Conservation (phyloP, 2,797 vertebrate genomes). For the Rhinophrynus dorsalis region DNA sequence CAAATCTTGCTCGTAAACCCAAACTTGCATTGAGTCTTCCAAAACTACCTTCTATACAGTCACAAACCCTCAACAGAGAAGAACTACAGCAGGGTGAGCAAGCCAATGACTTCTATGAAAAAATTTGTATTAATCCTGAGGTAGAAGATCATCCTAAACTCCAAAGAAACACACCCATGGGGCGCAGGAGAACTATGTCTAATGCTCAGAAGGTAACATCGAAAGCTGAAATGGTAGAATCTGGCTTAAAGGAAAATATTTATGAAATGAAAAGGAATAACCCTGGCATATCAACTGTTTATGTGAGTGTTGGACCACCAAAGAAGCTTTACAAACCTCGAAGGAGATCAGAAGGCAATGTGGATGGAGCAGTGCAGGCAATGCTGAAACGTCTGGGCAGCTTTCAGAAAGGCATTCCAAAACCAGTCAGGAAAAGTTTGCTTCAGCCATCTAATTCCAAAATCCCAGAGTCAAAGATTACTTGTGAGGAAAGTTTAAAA, state of each 20-base stretch:
- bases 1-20: constrained; percentile 69
- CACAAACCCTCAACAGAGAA: constrained; percentile 53
- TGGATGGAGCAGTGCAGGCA: constrained; percentile 78
- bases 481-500: constrained; percentile 54
- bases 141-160: constrained; percentile 57
- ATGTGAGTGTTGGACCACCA: constrained; percentile 80
- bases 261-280: constrained; percentile 48
- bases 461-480: constrained; percentile 8
- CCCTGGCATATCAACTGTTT: constrained; percentile 80
- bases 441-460: constrained; percentile 21
- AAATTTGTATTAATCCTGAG: constrained; percentile 47
- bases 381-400: constrained; percentile 84
- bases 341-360: constrained; percentile 53
- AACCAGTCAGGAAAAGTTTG: constrained; percentile 71
- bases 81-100: constrained; percentile 46
- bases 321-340: constrained; percentile 59
- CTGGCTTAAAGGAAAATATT: constrained; percentile 34
- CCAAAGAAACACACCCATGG: constrained; percentile 51
- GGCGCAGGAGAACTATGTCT: constrained; percentile 63
- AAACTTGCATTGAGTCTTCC: constrained; percentile 74
- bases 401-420: constrained; percentile 79
- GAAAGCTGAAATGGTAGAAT: constrained; percentile 61
- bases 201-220: constrained; percentile 68
- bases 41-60: constrained; percentile 65
- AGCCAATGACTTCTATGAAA: constrained; percentile 56